These are phyloP conservation scores for Cirrhinus mrigala DNA, from an alignment of 2,797 vertebrate genomes.

Conservation along the genomic window DNA sequence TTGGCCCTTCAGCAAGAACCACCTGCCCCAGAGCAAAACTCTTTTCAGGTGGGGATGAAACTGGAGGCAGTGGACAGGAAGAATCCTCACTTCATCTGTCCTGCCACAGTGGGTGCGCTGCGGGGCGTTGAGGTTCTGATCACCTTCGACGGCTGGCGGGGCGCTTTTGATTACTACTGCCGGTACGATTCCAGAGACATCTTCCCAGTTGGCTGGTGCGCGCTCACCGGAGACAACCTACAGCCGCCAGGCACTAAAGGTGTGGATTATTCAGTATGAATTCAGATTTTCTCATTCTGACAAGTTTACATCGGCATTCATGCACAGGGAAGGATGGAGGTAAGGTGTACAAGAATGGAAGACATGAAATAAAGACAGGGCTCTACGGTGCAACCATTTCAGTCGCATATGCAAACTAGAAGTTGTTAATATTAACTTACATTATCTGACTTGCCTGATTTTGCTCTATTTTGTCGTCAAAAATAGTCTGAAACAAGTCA, in stretches of 20 bases:
- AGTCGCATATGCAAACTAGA: too few species aligned
- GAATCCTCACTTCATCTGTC: constrained; percentile 99
- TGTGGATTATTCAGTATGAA: constrained; percentile 58
- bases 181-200: constrained; percentile 98
- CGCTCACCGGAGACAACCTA: constrained; percentile 96
- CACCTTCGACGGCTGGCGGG: constrained; percentile 99
- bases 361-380: background rate
- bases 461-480: too few species aligned
- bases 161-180: constrained; percentile 99
- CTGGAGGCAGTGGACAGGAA: constrained; percentile 99
- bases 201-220: constrained; percentile 98
- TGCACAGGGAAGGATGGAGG: background rate
- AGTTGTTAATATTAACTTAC: too few species aligned
- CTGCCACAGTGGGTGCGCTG: constrained; percentile 95
- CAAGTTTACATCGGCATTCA: background rate
- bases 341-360: background rate
- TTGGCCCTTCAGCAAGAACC: constrained; percentile 87
- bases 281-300: background rate
- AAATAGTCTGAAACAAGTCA: too few species aligned
- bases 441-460: too few species aligned
- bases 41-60: constrained; percentile 98
- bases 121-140: constrained; percentile 96
- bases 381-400: too few species aligned
- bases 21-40: constrained; percentile 93
- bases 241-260: constrained; percentile 98